These are phyloP conservation scores for Ylistrum balloti DNA, from an alignment of 1,140 invertebrate genomes.

Conservation along the genomic window DNA sequence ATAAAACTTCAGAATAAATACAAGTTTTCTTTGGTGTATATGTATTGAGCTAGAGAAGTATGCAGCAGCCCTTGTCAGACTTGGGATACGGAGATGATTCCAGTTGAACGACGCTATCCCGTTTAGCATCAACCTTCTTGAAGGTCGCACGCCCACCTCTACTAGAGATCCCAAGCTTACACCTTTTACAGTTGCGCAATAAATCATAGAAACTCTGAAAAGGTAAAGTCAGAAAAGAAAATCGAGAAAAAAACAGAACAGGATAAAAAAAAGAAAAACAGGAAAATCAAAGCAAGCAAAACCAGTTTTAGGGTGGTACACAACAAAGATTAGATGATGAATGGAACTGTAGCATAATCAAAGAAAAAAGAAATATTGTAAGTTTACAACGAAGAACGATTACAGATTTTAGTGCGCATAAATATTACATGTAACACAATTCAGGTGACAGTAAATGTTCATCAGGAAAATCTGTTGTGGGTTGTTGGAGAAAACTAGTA, in stretches of 20 bases:
- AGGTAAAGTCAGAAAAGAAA: constrained; percentile 43
- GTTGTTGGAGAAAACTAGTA: too few relatives aligned
- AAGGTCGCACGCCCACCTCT: constrained; percentile 29
- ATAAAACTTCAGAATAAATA: neutral
- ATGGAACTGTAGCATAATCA: too few relatives aligned
- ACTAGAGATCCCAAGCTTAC: constrained; percentile 56
- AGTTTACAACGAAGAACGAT: neutral
- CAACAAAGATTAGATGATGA: too few relatives aligned
- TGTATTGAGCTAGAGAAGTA: neutral
- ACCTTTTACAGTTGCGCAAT: constrained; percentile 68
- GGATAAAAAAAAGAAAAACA: neutral
- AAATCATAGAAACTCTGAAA: constrained; percentile 69
- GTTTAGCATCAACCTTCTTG: constrained; percentile 16
- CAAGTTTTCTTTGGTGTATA: neutral
- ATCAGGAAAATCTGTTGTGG: too few relatives aligned
- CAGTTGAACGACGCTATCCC: constrained; percentile 10
- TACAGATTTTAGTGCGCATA: neutral
- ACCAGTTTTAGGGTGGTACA: neutral
- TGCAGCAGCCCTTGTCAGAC: constrained; percentile 21
- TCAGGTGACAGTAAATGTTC: too few relatives aligned
- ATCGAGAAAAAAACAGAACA: neutral
- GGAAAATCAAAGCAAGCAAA: neutral
- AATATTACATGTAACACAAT: neutral
- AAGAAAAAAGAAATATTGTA: neutral
- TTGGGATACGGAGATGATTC: neutral